Evolutionary conservation across 1,140 invertebrate genomes (phyloP).

Genomic region (Diuraphis noxia): DNA sequence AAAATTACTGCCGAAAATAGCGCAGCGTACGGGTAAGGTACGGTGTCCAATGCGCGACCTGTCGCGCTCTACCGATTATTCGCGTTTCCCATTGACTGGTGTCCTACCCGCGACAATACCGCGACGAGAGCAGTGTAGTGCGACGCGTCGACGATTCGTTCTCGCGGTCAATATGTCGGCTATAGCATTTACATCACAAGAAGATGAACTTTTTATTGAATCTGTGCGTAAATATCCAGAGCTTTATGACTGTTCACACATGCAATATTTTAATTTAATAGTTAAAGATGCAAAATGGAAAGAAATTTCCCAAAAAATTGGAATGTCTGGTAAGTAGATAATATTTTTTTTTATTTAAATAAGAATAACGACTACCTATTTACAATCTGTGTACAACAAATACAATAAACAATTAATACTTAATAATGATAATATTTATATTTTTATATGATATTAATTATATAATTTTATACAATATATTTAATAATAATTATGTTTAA

Average conservation of each 20-base stretch:
- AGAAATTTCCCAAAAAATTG: background rate
- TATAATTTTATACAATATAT: too few species aligned
- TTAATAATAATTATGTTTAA: too few species aligned
- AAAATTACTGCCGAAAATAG: too few species aligned
- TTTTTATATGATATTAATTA: too few species aligned
- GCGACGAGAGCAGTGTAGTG: background rate
- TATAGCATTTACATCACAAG: background rate
- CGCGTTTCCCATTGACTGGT: too few species aligned
- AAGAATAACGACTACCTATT: background rate
- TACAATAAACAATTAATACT: too few species aligned
- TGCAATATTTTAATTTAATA: background rate
- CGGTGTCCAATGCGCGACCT: background rate
- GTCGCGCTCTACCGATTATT: too few species aligned
- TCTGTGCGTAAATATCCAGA: background rate
- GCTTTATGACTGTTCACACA: constrained; percentile 9
- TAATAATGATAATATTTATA: too few species aligned
- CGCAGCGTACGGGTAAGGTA: too few species aligned
- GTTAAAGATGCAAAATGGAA: background rate
- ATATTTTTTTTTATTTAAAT: background rate
- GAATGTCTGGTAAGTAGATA: background rate
- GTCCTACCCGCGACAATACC: background rate
- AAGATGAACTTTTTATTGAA: constrained; percentile 15
- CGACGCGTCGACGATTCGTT: background rate
- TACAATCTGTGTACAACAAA: too few species aligned
- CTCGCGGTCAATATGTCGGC: background rate